These are phyloP conservation scores for Drosophila nigrodunni DNA, from an alignment of 1,140 invertebrate genomes.

Conservation along the genomic window DNA sequence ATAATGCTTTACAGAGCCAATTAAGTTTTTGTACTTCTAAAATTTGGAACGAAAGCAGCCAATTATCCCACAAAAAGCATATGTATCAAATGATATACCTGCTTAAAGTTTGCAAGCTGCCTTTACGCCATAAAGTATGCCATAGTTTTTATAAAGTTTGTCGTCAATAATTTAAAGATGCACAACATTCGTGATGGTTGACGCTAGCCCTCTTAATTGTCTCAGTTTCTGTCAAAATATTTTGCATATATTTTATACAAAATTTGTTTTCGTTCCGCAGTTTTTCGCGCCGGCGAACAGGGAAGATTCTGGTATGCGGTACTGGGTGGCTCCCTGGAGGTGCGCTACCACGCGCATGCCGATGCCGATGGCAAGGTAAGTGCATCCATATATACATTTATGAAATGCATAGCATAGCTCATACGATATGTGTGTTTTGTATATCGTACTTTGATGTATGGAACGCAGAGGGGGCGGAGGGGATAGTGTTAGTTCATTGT, in stretches of 20 bases:
- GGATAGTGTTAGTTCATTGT: conserved; percentile 24
- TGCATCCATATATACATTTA: conserved; percentile 39
- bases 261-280: conserved; percentile 84
- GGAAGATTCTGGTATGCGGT: conserved; percentile 92
- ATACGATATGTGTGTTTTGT: not conserved
- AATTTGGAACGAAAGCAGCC: too few species aligned
- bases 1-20: too few species aligned
- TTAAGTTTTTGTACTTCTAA: too few species aligned
- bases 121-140: too few species aligned
- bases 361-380: conserved; percentile 86
- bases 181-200: too few species aligned
- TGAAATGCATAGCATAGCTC: conserved; percentile 4
- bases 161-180: too few species aligned
- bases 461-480: not conserved
- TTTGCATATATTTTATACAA: not conserved
- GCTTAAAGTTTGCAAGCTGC: too few species aligned
- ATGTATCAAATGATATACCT: too few species aligned
- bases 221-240: conserved; percentile 1
- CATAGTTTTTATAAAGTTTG: too few species aligned
- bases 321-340: conserved; percentile 89
- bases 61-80: too few species aligned
- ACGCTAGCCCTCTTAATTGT: not conserved
- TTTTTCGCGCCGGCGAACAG: conserved; percentile 91
- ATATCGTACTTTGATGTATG: not conserved
- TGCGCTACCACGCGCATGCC: conserved; percentile 86